These are phyloP conservation scores for Prenolepis imparis DNA, from an alignment of 2,888 invertebrate species.

Conservation along the genomic window DNA sequence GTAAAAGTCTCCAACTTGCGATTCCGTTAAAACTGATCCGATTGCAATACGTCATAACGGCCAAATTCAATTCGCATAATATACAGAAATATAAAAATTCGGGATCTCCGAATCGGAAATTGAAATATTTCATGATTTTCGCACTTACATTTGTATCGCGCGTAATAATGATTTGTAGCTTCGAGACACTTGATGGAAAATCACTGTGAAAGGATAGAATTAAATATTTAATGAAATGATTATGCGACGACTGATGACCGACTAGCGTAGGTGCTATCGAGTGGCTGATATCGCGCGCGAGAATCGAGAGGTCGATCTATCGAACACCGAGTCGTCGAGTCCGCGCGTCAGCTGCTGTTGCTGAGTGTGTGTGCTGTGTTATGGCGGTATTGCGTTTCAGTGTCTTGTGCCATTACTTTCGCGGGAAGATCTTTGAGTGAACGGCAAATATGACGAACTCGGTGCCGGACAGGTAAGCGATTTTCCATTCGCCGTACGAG, in stretches of 20 bases:
- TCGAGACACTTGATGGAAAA: neutral
- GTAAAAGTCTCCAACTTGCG: neutral
- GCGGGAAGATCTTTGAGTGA: slow-evolving; percentile 60
- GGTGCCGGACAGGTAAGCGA: slow-evolving; percentile 80
- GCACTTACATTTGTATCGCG: neutral
- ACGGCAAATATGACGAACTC: slow-evolving; percentile 74
- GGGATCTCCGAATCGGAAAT: slow-evolving; percentile 2
- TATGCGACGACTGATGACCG: no score
- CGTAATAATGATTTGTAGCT: neutral
- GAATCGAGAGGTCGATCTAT: no score
- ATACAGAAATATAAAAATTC: neutral
- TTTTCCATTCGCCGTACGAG: neutral
- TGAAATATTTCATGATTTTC: neutral
- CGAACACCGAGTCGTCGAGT: no score
- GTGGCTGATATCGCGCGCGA: no score
- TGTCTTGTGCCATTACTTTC: slow-evolving; percentile 67
- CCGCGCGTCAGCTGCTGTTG: no score
- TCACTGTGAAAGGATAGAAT: neutral
- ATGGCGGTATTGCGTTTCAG: slow-evolving; percentile 68
- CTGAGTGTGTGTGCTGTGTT: slow-evolving; percentile 61
- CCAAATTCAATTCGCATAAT: no score
- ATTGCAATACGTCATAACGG: neutral
- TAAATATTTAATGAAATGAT: no score
- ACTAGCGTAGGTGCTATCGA: no score
- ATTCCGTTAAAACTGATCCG: neutral